Base-by-base conservation (phyloP, 2,797 vertebrate genomes). In the Cirrhinus mrigala region DNA sequence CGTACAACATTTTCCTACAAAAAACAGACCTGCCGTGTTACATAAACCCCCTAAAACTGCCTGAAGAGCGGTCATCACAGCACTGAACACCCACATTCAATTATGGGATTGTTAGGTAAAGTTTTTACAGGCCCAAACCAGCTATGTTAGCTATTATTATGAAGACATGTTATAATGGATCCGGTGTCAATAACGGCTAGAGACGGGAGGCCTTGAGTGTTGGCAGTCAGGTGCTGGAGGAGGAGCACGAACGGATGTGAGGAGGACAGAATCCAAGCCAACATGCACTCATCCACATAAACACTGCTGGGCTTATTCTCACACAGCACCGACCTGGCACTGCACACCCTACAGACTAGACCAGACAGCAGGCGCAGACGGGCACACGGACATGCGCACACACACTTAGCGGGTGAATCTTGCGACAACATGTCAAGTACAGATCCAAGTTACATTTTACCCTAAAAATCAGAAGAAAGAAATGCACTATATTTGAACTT, bases 271-370 rank as follows among this genome's bases (percentile, higher is more conserved):
- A 29, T 75, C 33, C 8, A 46, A 56, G 85, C 85, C 86, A 88
- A 82, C 84, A 62, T 12, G 83, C 56, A 85, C 77, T 86, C 77
- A 85, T 87, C 79, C 69, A 74, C 58, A 79, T 79, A 81, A 87
- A 88, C 75, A 75, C 70, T 82, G 44, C 82, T 20, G 56, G 78
- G 68, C 44, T 52, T 15, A 44, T 52, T 46, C 52, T 71, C 83
- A 79, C 68, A 77, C 77, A 44, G 58, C 48, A 33, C 66, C 15
- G 54, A 46, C 50, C 73, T 73, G 80, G 71, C 85, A 80, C 62
- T 5, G 58, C 44, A 33, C 60, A 14, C 33, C 73, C 44, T 24
- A 77, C 81, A 79, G 76, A 83, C 77, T n/a, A 84, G 76, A 83
- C 78, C 76, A 82, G 52, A 64, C 80, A 83, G 81, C 54, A 84